A percentile compares a stretch with the other conserved stretches of the same genome.
Conservation (phyloP, 2,888 invertebrate genomes). For the Acronicta alni region DNA sequence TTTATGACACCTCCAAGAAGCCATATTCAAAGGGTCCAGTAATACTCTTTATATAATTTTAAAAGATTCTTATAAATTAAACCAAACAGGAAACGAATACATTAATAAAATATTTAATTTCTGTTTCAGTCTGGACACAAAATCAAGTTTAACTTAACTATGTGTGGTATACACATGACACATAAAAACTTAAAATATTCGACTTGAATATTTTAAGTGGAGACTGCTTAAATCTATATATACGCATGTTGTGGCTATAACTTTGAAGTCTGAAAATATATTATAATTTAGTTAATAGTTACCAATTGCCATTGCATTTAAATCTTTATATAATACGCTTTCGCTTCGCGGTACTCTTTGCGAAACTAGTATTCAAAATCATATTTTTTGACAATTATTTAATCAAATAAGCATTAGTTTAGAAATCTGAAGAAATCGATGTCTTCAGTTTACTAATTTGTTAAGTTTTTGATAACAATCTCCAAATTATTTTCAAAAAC, state of each 20-base stretch:
- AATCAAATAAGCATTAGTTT: conserved; percentile 40
- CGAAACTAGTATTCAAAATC: not conserved
- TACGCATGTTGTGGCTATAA: conserved; percentile 14
- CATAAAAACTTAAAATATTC: conserved; percentile 7
- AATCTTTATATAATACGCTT: no score
- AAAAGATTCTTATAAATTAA: conserved; percentile 7
- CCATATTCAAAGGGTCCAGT: no score
- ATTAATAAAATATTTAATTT: conserved; percentile 6
- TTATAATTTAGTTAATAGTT: conserved; percentile 39
- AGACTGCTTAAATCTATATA: conserved; percentile 12
- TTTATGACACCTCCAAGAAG: no score
- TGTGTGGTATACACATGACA: conserved; percentile 7
- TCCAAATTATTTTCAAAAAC: conserved; percentile 3
- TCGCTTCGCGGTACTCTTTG: not conserved
- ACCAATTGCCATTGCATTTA: not conserved
- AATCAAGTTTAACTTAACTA: not conserved
- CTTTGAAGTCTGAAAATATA: conserved; percentile 41
- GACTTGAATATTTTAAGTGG: conserved; percentile 4
- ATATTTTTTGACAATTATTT: no score
- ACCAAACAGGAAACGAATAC: conserved; percentile 22
- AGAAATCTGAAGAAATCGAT: conserved; percentile 38
- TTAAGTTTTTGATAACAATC: no score
- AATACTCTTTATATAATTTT: no score
- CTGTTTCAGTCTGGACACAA: conserved; percentile 6
- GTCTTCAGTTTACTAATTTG: conserved; percentile 17